These are phyloP conservation scores for Ceratosolen solmsi DNA, from an alignment of 1,140 invertebrate species.

Conservation along the genomic window DNA sequence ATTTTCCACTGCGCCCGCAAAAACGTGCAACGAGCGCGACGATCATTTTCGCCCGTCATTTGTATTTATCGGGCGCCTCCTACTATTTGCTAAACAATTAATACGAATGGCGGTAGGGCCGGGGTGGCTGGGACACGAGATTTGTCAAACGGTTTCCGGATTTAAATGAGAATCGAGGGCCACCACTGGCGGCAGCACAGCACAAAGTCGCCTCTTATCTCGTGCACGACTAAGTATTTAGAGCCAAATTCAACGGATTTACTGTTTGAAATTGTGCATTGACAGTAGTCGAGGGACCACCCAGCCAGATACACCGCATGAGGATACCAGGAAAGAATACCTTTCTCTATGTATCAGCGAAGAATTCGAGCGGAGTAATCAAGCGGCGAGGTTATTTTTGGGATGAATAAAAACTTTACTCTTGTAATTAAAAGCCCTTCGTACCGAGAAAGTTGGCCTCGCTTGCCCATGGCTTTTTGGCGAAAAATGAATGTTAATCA, in stretches of 20 bases:
- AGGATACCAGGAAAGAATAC: constrained; percentile 32
- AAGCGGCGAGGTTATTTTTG: constrained; percentile 37
- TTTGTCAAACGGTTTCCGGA: too few relatives aligned
- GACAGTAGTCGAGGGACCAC: constrained; percentile 39
- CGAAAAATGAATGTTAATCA: not conserved
- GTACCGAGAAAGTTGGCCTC: not conserved
- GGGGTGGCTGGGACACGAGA: too few relatives aligned
- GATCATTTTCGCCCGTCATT: not conserved
- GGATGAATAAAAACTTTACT: constrained; percentile 4
- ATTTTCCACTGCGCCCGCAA: not conserved
- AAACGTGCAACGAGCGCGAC: not conserved
- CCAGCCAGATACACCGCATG: constrained; percentile 12
- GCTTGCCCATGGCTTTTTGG: not conserved
- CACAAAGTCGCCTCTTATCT: too few relatives aligned
- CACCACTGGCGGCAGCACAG: too few relatives aligned
- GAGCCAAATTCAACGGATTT: not conserved
- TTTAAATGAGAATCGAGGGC: too few relatives aligned
- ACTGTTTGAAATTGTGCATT: not conserved
- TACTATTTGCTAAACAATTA: too few relatives aligned
- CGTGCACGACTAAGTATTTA: not conserved
- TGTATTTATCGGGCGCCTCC: not conserved
- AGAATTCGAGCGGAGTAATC: constrained; percentile 38
- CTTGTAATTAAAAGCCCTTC: constrained; percentile 33
- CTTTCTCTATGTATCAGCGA: constrained; percentile 25
- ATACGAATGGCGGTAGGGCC: too few relatives aligned